Evolutionary conservation across 2,888 invertebrate genomes (phyloP), one percentile per base, ranked within the genome.

Genomic region (Endomychus coccineus): DNA sequence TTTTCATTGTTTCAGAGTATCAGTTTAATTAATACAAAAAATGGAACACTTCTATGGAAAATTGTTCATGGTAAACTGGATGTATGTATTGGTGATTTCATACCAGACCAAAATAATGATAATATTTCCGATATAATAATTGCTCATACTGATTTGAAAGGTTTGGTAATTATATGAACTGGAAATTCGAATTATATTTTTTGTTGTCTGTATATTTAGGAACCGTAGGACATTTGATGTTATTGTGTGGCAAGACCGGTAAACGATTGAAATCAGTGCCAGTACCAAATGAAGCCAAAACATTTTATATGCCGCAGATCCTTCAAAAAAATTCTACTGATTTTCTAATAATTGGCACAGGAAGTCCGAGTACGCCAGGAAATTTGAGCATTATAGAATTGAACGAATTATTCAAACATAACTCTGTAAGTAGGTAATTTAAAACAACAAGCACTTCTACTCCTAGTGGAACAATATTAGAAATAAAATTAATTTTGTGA

Each of bases 271-370:
- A 73, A 39, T 73, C 71, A 51, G 65, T 78, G 30, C 64, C 70
- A 21, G 78, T 81, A 17, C 82, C 83, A 1, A 75, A 77, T 45
- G 65, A 70, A 12, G 73, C 74, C 42, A 81, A 84, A 60, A 73
- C 80, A 13, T 84, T 83, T 54, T 82, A 80, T 48, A 80, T 83
- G 14, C 80, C 86, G 1, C 82, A 83, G 59, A 58, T 80, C 12
- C 50, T 81, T 4, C 69, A 71, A 2, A 69, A 73, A 43, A 67
- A 71, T 16, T 75, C 78, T 54, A 78, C 78, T n/a, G 71, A 73
- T 43, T 61, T 73, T 32, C 70, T 85, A 21, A 58, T 87, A 33
- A 76, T 83, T 51, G 79, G 83, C 9, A 84, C 85, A 0, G 86
- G 83, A 1, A 80, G 81, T 2, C 81, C 83, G 48, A 77, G 77